Evolutionary conservation across 2,797 vertebrate species (phyloP).

Genomic region (Sebastes vulpes): DNA sequence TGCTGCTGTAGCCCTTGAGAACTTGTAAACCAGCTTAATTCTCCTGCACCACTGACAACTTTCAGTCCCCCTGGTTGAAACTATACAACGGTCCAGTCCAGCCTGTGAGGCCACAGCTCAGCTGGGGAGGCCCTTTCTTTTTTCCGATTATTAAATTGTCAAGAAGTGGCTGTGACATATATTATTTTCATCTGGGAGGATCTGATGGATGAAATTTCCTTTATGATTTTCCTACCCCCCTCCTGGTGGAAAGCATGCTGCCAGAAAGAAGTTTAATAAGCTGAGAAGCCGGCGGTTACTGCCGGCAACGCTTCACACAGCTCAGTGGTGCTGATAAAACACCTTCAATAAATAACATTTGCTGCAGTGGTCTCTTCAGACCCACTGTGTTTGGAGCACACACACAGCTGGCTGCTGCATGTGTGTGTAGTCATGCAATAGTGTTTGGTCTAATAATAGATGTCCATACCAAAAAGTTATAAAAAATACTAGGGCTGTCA

Average conservation of each 20-base stretch:
- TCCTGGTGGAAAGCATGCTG: constrained; percentile 77
- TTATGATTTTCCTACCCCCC: constrained; percentile 77
- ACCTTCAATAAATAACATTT: constrained; percentile 85
- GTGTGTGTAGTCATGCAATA: constrained; percentile 14
- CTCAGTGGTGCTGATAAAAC: constrained; percentile 84
- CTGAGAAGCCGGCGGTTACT: constrained; percentile 77
- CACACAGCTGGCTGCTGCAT: constrained; percentile 34
- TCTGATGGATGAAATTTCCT: constrained; percentile 89
- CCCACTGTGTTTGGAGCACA: constrained; percentile 27
- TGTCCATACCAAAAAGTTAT: not conserved
- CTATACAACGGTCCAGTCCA: not conserved
- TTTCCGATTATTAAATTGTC: constrained; percentile 86
- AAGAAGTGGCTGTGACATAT: constrained; percentile 86
- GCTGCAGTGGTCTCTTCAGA: constrained; percentile 72
- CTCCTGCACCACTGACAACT: constrained; percentile 4
- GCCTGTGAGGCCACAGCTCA: constrained; percentile 16
- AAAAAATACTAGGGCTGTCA: not conserved
- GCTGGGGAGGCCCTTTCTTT: constrained; percentile 51
- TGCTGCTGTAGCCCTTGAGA: constrained; percentile 5
- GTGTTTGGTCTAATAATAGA: constrained; percentile 3
- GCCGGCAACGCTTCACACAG: constrained; percentile 73
- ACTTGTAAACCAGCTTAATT: constrained; percentile 25
- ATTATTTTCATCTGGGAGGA: constrained; percentile 89
- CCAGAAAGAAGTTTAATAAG: constrained; percentile 88
- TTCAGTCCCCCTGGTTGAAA: constrained; percentile 3